Conservation (phyloP, 2,797 vertebrate species). For the Trichosurus vulpecula region DNA sequence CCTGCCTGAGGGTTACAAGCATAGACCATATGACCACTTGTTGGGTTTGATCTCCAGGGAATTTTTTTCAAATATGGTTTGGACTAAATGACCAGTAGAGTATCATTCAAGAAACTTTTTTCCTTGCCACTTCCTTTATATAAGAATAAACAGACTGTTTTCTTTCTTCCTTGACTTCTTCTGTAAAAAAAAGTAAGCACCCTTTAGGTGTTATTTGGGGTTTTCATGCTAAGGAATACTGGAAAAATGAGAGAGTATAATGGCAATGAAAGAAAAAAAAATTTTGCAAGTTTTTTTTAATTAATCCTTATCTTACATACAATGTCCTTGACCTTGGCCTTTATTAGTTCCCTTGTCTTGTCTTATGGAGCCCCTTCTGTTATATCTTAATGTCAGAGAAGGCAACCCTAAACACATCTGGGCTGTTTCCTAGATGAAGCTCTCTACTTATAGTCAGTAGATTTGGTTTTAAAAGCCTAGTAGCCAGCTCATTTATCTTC, state of each 20-base stretch:
- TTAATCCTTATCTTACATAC: not conserved
- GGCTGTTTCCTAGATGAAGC: not conserved
- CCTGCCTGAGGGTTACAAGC: not conserved
- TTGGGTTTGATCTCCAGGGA: not conserved
- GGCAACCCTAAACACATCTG: not conserved
- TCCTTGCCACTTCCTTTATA: not conserved
- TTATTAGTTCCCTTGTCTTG: not conserved
- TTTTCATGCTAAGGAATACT: not conserved
- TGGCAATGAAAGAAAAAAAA: not conserved
- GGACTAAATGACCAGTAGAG: not conserved
- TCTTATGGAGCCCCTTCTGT: not conserved
- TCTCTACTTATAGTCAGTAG: not conserved
- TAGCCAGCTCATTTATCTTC: not conserved
- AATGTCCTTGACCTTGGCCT: not conserved
- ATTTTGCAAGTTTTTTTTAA: not conserved
- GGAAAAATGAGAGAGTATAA: not conserved
- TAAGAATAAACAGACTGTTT: not conserved
- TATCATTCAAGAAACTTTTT: not conserved
- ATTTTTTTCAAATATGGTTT: not conserved
- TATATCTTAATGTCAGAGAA: not conserved
- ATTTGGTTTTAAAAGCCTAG: not conserved
- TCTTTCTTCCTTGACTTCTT: not conserved
- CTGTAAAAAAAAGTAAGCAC: not conserved
- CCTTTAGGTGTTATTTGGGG: not conserved
- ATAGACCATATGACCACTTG: not conserved